These are phyloP conservation scores for Rhamphomyia laevipes DNA, from an alignment of 2,888 invertebrate species.

Conservation along the genomic window DNA sequence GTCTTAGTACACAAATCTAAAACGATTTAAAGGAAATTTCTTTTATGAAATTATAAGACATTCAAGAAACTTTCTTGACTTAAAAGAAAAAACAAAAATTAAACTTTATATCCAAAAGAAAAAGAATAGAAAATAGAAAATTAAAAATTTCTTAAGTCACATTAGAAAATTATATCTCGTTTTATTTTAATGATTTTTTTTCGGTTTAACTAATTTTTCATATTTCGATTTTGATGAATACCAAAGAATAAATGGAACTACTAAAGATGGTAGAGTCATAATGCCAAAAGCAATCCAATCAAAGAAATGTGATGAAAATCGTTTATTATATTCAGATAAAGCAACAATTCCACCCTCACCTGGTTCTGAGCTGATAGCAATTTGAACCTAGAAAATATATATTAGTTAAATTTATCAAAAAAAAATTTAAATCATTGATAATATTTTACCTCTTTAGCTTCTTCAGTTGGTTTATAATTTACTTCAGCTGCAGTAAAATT, in stretches of 20 bases:
- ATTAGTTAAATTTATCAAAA: not conserved
- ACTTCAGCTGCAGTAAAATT: constrained; percentile 95
- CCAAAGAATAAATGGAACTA: constrained; percentile 91
- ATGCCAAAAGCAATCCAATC: constrained; percentile 96
- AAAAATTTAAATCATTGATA: not conserved
- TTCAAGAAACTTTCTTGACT: no score
- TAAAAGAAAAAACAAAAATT: no score
- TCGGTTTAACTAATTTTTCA: constrained; percentile 63
- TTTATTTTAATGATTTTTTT: constrained; percentile 39
- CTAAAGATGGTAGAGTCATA: constrained; percentile 90
- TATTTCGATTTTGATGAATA: constrained; percentile 91
- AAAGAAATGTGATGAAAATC: constrained; percentile 92
- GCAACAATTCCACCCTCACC: constrained; percentile 93
- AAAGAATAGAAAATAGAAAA: no score
- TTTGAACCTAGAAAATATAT: constrained; percentile 47
- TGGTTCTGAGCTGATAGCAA: constrained; percentile 72
- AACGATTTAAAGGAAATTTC: no score
- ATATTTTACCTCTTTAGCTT: constrained; percentile 55
- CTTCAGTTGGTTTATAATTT: constrained; percentile 76
- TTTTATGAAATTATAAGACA: no score
- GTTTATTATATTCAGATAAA: constrained; percentile 85
- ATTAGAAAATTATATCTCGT: no score
- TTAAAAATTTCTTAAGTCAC: no score
- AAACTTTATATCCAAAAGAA: no score
- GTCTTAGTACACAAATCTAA: no score